Percentiles rank a stretch among this genome's conserved stretches.
phyloP scores from a whole-genome alignment of 2,113 vertebrate species.

The Strigops habroptila region DNA sequence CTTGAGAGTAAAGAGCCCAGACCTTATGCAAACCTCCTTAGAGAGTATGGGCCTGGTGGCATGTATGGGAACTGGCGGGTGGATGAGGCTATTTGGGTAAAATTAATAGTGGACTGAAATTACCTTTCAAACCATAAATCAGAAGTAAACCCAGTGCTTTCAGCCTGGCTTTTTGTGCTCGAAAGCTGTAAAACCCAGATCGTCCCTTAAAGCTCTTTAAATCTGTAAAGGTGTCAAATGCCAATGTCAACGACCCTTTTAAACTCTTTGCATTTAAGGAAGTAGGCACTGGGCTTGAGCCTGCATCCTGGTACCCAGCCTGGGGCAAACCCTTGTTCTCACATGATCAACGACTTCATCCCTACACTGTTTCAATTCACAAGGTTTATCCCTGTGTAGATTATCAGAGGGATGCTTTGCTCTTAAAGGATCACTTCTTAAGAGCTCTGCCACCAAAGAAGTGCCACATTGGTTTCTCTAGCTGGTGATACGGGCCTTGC shows the following conservation, averaged over 20 bases:
- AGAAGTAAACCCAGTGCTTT: neutral
- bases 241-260: neutral
- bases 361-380: neutral
- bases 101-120: neutral
- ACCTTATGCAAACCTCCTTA: neutral
- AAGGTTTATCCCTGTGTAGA: neutral
- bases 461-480: neutral
- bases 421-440: neutral
- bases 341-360: neutral
- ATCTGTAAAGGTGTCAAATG: neutral
- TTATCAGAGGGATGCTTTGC: neutral
- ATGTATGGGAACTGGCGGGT: neutral
- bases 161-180: neutral
- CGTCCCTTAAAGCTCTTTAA: neutral
- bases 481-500: neutral
- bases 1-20: neutral
- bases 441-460: neutral
- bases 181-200: neutral
- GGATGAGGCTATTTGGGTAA: neutral
- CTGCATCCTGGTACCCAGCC: accelerated
- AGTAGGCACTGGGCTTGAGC: neutral
- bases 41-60: neutral
- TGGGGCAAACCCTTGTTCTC: neutral
- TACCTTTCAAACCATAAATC: neutral
- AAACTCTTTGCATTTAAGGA: neutral